Conservation (phyloP, 1,140 invertebrate genomes). For the Diabrotica virgifera region DNA sequence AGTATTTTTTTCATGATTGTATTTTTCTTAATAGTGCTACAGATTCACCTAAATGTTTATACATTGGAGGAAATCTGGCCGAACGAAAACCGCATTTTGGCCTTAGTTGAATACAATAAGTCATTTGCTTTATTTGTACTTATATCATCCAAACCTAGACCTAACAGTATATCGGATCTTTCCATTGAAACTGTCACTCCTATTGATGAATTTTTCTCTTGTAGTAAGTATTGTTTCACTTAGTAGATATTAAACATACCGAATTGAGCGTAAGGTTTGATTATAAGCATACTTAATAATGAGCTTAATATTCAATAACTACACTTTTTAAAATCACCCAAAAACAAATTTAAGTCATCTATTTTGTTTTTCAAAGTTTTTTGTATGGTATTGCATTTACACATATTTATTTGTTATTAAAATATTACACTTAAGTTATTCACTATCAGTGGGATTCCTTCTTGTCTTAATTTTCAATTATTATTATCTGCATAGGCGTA, state of each 20-base stretch:
- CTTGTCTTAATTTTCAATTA: too few relatives aligned
- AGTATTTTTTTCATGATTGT: slow-evolving; percentile 11
- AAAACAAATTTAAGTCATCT: too few relatives aligned
- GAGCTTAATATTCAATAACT: too few relatives aligned
- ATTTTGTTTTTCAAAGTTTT: too few relatives aligned
- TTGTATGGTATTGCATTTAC: too few relatives aligned
- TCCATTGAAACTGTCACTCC: slow-evolving; percentile 70
- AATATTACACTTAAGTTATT: too few relatives aligned
- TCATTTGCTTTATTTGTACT: slow-evolving; percentile 66
- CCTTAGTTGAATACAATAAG: slow-evolving; percentile 63
- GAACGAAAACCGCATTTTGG: slow-evolving; percentile 54
- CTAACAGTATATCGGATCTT: slow-evolving; percentile 65
- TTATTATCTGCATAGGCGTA: too few relatives aligned
- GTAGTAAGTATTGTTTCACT: slow-evolving; percentile 60
- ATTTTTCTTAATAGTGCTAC: slow-evolving; percentile 24
- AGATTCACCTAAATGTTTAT: slow-evolving; percentile 46
- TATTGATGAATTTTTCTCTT: slow-evolving; percentile 72
- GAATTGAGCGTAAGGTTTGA: too few relatives aligned
- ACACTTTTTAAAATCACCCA: too few relatives aligned
- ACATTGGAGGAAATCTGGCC: slow-evolving; percentile 39
- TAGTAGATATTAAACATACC: slow-evolving; percentile 2
- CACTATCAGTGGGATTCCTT: too few relatives aligned
- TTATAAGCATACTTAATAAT: too few relatives aligned
- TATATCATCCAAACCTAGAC: slow-evolving; percentile 56
- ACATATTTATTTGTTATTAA: too few relatives aligned